A percentile compares a stretch with the other conserved stretches of the same genome.
These are phyloP conservation scores for Capricornis sumatraensis DNA, from an alignment of 2,113 vertebrate species.

Conservation along the genomic window DNA sequence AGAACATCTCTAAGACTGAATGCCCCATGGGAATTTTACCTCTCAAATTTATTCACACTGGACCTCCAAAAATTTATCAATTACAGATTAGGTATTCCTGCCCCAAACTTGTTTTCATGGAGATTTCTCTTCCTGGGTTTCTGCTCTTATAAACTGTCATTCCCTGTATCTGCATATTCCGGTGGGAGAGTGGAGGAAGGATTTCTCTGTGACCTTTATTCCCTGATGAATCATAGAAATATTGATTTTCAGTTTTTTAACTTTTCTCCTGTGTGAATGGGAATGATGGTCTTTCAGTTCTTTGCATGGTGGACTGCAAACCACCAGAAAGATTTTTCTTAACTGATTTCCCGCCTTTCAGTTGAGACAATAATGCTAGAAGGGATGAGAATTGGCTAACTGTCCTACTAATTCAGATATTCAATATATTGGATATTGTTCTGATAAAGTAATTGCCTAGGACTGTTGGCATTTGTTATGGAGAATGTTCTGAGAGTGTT, in stretches of 20 bases:
- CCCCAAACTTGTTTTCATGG: neutral
- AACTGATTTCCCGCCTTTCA: neutral
- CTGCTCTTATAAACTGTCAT: neutral
- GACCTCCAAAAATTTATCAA: neutral
- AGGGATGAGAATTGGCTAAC: neutral
- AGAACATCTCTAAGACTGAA: neutral
- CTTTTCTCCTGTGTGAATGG: neutral
- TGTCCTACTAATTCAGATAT: neutral
- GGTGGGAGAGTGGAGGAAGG: no score
- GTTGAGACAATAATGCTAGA: neutral
- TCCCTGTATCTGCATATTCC: neutral
- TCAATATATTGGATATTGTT: neutral
- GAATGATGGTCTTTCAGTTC: neutral
- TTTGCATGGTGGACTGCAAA: neutral
- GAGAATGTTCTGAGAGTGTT: neutral
- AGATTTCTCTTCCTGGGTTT: neutral
- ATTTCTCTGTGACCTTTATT: neutral
- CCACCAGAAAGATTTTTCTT: neutral
- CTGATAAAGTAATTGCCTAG: neutral
- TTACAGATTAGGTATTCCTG: neutral
- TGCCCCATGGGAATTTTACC: accelerated
- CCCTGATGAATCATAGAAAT: neutral
- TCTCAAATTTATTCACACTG: neutral
- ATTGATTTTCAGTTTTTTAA: neutral
- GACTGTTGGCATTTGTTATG: neutral